Evolutionary conservation across 2,888 invertebrate genomes (phyloP), one percentile per base, ranked within the genome.

Genomic region (Chesias legatella): DNA sequence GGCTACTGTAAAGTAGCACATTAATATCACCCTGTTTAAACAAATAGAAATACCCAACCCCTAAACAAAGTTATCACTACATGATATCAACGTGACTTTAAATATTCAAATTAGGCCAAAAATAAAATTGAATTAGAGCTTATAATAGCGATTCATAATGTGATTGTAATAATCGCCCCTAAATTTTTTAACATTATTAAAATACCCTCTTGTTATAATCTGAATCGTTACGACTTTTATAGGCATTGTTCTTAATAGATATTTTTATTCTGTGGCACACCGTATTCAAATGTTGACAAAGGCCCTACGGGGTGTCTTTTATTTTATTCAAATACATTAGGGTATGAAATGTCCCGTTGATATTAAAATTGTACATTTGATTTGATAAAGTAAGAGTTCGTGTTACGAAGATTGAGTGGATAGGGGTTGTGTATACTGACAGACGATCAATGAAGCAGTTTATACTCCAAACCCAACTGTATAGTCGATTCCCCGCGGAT

Each of bases 261-360:
- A n/a, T n/a, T n/a, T n/a, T 3, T 41, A 26, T 23, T 28, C 35
- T 31, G 23, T 27, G 48, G 38, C 9, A 33, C 10, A 22, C 26
- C 30, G 42, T 51, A 53, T 54, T 54, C 44, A 54, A 53, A 53
- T 47, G 31, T 39, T 42, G 25, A 58, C 56, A 62, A 60, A 51
- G 24, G 8, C 58, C 23, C 64, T 10, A 34, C 55, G 58, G 63
- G 54, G 44, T 37, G 25, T 27, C 45, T 31, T 52, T 50, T 44
- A 48, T 44, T 52, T 52, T 48, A 55, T 48, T 50, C 48, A 38
- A 48, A 52, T 46, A 52, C 20, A 48, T 50, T 48, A 44, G 45
- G 54, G 52, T 37, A 41, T 46, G 44, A 48, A 50, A 51, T 33
- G 37, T 43, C 10, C 11, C 3, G 9, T 17, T 22, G 21, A 33